These are phyloP conservation scores for Bos javanicus DNA, from an alignment of 2,113 vertebrate genomes.

Conservation along the genomic window DNA sequence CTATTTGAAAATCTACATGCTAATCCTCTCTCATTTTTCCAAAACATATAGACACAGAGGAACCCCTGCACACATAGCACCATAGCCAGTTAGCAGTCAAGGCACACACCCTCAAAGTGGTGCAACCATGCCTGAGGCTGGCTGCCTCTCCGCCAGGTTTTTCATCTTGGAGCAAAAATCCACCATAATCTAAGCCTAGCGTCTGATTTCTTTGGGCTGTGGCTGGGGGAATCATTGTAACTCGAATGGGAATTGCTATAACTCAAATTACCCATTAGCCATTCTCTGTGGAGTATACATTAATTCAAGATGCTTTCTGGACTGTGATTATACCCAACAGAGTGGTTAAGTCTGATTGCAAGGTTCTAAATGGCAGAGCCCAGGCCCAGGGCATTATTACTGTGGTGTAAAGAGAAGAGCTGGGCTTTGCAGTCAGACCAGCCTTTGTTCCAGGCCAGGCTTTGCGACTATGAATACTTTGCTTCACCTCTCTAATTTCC, in stretches of 20 bases:
- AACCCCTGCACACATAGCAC: not conserved
- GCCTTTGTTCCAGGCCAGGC: constrained; percentile 3
- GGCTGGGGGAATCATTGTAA: constrained; percentile 5
- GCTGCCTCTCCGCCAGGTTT: not conserved
- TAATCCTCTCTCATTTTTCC: not conserved
- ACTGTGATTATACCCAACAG: constrained; percentile 59
- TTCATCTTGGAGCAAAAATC: not conserved
- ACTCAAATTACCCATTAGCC: constrained; percentile 61
- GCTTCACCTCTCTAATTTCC: not conserved
- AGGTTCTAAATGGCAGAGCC: constrained; percentile 30
- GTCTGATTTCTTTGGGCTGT: constrained; percentile 46
- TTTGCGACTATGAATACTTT: not conserved
- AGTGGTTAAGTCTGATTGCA: constrained; percentile 58
- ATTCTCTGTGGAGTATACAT: constrained; percentile 38
- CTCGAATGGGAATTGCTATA: not conserved
- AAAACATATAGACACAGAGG: not conserved
- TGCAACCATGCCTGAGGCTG: not conserved
- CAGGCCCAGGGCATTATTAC: not conserved
- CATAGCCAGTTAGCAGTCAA: not conserved
- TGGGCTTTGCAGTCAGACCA: not conserved
- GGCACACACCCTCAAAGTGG: not conserved
- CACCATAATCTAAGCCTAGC: not conserved
- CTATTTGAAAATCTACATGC: not conserved
- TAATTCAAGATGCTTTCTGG: constrained; percentile 49
- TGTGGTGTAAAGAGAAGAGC: not conserved